A percentile compares a stretch with the other conserved stretches of the same genome.
Conservation (phyloP, 2,797 vertebrate genomes). For the Triplophysa bombifrons region DNA sequence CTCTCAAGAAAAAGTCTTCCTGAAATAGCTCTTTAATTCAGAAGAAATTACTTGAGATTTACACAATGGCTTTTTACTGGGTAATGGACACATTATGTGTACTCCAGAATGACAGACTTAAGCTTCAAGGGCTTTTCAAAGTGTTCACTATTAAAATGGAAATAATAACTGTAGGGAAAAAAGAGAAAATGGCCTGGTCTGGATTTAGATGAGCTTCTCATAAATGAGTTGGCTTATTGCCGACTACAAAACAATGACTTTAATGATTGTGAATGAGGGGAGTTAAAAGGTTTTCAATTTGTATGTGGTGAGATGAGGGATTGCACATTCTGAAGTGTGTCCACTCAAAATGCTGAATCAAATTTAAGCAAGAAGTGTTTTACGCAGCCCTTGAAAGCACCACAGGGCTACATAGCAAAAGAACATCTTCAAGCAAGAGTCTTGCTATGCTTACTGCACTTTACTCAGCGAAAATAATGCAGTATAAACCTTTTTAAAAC, state of each 20-base stretch:
- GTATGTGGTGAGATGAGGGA: constrained; percentile 1
- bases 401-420: too few species aligned
- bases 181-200: constrained; percentile 15
- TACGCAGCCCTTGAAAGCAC: too few species aligned
- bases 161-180: constrained; percentile 16
- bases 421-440: too few species aligned
- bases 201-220: constrained; percentile 10
- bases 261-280: constrained; percentile 19
- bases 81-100: constrained; percentile 23
- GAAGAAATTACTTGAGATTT: constrained; percentile 23
- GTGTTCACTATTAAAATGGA: constrained; percentile 31
- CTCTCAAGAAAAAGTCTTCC: background rate
- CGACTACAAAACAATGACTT: constrained; percentile 23
- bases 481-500: background rate
- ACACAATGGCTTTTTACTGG: constrained; percentile 26
- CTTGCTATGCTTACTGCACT: too few species aligned
- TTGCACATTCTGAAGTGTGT: background rate
- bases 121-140: constrained; percentile 31
- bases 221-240: constrained; percentile 7
- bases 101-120: constrained; percentile 8
- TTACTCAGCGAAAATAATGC: background rate
- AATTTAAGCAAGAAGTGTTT: background rate
- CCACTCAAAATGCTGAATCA: background rate
- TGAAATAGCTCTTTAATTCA: constrained; percentile 22
- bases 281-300: constrained; percentile 11